A percentile compares a stretch with the other conserved stretches of the same genome.
phyloP scores from a whole-genome alignment of 2,888 invertebrate species.

The Apeira syringaria region DNA sequence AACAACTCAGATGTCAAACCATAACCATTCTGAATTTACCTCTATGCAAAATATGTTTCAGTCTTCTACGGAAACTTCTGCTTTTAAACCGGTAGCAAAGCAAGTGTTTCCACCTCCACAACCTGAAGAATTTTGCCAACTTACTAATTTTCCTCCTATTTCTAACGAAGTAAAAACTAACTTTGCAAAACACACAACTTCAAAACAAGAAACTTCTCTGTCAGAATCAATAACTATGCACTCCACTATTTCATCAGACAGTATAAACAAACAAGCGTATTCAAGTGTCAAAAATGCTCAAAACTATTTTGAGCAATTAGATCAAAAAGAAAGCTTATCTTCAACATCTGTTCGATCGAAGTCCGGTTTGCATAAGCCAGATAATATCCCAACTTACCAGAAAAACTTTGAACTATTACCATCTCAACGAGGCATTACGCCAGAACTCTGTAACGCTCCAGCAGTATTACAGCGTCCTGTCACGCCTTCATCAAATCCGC shows the following conservation, averaged over 20 bases:
- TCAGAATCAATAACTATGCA: conserved; percentile 56
- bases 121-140: conserved; percentile 60
- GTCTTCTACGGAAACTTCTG: conserved; percentile 66
- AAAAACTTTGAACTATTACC: conserved; percentile 84
- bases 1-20: conserved; percentile 53
- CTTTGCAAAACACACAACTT: conserved; percentile 53
- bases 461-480: conserved; percentile 68
- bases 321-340: conserved; percentile 62
- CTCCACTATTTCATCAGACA: conserved; percentile 47
- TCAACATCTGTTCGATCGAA: conserved; percentile 62
- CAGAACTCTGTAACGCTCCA: conserved; percentile 75
- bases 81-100: conserved; percentile 75
- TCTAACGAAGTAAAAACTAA: conserved; percentile 62
- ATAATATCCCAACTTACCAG: conserved; percentile 86
- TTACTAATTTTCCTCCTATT: conserved; percentile 62
- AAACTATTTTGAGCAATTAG: conserved; percentile 68
- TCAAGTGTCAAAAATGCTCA: conserved; percentile 68
- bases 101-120: conserved; percentile 68
- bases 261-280: conserved; percentile 51
- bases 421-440: conserved; percentile 83
- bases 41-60: conserved; percentile 69
- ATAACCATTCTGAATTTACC: conserved; percentile 55
- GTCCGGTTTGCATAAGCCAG: conserved; percentile 85
- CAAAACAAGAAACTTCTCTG: conserved; percentile 51
- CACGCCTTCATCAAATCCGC: conserved; percentile 68